These are phyloP conservation scores for Sebastes taczanowskii DNA, from an alignment of 2,797 vertebrate genomes.

Conservation along the genomic window DNA sequence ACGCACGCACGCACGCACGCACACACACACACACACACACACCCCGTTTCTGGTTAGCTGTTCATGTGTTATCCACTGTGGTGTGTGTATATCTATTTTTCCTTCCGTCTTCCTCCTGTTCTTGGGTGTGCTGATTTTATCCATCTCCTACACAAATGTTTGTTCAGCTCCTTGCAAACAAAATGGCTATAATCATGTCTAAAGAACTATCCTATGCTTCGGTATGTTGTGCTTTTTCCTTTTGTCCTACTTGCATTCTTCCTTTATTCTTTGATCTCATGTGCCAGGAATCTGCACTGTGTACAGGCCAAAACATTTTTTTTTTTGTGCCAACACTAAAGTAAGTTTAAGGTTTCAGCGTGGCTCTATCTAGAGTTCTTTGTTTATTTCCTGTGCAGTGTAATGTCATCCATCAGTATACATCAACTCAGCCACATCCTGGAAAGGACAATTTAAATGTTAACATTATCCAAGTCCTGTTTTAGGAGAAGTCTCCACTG, in stretches of 20 bases:
- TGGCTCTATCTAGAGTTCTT: background rate
- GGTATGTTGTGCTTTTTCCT: background rate
- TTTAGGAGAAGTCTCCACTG: slow-evolving; percentile 18
- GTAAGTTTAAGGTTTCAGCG: background rate
- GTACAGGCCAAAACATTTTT: background rate
- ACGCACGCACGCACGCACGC: background rate
- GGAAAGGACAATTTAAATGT: slow-evolving; percentile 46
- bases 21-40: background rate
- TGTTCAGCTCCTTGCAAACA: slow-evolving; percentile 62
- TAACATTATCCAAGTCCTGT: slow-evolving; percentile 28
- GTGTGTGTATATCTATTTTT: slow-evolving; percentile 24
- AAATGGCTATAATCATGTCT: slow-evolving; percentile 53
- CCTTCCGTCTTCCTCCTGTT: slow-evolving; percentile 46
- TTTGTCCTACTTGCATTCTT: background rate
- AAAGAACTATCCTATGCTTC: background rate
- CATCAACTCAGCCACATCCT: slow-evolving; percentile 60
- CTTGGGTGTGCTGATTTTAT: slow-evolving; percentile 77
- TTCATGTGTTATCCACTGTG: slow-evolving; percentile 1
- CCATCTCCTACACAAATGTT: slow-evolving; percentile 72
- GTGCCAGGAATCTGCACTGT: background rate
- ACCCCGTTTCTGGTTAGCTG: background rate
- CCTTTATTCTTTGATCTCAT: background rate
- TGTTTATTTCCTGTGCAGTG: slow-evolving; percentile 60
- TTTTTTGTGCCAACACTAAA: background rate
- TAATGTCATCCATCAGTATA: slow-evolving; percentile 46